Percentiles rank a stretch among this genome's conserved stretches.
These are phyloP conservation scores for Drosophila grimshawi DNA, from an alignment of 1,140 invertebrate species.

Conservation along the genomic window DNA sequence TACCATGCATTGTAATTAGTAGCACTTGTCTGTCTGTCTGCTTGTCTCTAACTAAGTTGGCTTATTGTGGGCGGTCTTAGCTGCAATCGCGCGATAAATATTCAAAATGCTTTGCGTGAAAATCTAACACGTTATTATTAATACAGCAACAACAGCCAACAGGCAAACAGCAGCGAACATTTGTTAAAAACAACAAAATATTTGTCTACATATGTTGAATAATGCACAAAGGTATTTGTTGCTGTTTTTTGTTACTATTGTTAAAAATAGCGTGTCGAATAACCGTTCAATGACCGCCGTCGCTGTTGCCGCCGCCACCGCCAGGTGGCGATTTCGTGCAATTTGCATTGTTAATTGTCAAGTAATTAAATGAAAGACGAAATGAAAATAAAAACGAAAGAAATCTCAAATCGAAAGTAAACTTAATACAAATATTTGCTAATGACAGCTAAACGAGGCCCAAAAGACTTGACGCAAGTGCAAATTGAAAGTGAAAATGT, in stretches of 20 bases:
- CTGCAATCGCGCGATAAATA: conserved; percentile 39
- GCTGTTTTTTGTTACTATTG: conserved; percentile 1
- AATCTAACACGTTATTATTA: conserved; percentile 66
- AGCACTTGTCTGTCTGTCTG: conserved; percentile 40
- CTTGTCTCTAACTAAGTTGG: neutral
- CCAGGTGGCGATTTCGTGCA: conserved; percentile 47
- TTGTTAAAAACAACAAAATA: conserved; percentile 18
- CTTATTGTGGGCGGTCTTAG: conserved; percentile 13
- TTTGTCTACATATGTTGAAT: conserved; percentile 52
- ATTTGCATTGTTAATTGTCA: conserved; percentile 74
- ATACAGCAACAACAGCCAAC: conserved; percentile 16
- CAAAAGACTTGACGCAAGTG: neutral
- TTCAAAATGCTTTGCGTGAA: conserved; percentile 51
- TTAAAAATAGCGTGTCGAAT: conserved; percentile 33
- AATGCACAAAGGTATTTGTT: conserved; percentile 34
- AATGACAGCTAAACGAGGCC: conserved; percentile 33
- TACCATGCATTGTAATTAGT: conserved; percentile 75
- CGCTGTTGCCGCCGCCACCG: neutral
- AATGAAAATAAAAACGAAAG: conserved; percentile 8
- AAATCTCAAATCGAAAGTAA: conserved; percentile 23
- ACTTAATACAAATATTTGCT: conserved; percentile 21
- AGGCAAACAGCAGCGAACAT: conserved; percentile 21
- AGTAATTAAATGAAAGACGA: conserved; percentile 46
- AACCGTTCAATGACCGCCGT: conserved; percentile 45
- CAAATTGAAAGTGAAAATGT: conserved; percentile 23